Conservation (phyloP, 2,113 vertebrate genomes). For the Engraulis encrasicolus region DNA sequence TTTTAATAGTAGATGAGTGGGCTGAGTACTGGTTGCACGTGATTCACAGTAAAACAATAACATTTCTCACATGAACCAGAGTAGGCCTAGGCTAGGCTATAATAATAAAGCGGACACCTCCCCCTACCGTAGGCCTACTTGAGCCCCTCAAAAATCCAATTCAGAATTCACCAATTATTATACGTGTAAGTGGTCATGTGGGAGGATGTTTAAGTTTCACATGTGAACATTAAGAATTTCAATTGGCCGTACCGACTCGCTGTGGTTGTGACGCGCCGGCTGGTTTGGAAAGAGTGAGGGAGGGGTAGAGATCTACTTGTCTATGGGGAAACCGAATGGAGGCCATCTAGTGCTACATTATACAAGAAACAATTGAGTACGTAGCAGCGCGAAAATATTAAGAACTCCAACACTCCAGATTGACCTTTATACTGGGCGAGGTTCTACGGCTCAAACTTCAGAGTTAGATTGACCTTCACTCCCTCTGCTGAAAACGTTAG, state of each 20-base stretch:
- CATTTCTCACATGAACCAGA: neutral
- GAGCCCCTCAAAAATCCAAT: neutral
- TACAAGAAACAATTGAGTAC: constrained; percentile 71
- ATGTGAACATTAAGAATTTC: neutral
- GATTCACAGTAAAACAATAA: neutral
- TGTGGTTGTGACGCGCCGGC: constrained; percentile 40
- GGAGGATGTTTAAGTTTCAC: constrained; percentile 26
- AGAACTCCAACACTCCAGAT: neutral
- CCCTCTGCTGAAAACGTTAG: neutral
- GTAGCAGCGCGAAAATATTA: constrained; percentile 49
- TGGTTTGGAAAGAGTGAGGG: constrained; percentile 44
- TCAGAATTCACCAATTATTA: neutral
- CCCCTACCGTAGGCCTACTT: constrained; percentile 11
- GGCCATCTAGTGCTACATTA: constrained; percentile 66
- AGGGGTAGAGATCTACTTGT: constrained; percentile 36
- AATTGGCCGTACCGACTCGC: constrained; percentile 46
- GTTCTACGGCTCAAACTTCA: neutral
- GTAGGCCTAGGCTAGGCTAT: neutral
- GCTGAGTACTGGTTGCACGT: constrained; percentile 13
- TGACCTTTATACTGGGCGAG: neutral
- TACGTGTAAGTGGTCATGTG: neutral
- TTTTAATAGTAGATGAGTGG: too few relatives aligned
- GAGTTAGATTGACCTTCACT: neutral
- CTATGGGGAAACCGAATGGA: constrained; percentile 70
- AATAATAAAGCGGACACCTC: constrained; percentile 8